Percentiles rank a stretch among this genome's conserved stretches.
phyloP scores from a whole-genome alignment of 2,888 invertebrate species.

The Camptogramma bilineatum region DNA sequence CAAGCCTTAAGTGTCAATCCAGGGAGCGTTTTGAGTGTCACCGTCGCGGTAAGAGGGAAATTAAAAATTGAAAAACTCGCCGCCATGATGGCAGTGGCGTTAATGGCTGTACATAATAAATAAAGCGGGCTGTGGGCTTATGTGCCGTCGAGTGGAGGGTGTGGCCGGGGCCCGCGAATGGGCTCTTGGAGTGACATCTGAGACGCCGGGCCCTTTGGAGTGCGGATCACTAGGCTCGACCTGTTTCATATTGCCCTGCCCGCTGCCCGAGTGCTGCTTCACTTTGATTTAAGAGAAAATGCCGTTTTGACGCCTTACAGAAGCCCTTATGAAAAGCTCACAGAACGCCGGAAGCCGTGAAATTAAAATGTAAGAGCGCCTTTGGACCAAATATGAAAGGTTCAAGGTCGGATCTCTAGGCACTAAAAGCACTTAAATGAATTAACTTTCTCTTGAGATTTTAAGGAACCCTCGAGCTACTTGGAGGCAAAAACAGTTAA shows the following conservation, averaged over 20 bases:
- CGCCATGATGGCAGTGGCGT: conserved; percentile 83
- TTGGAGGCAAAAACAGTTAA: conserved; percentile 11
- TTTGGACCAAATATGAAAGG: conserved; percentile 33
- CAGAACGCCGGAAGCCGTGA: conserved; percentile 54
- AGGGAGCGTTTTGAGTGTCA: conserved; percentile 70
- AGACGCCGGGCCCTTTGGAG: conserved; percentile 82
- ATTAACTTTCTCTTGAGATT: conserved; percentile 27
- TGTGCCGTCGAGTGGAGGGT: conserved; percentile 84
- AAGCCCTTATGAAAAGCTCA: conserved; percentile 62
- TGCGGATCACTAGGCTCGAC: conserved; percentile 76
- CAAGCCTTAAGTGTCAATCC: conserved; percentile 76
- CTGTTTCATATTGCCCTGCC: conserved; percentile 83
- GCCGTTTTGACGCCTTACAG: conserved; percentile 71
- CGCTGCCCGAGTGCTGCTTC: conserved; percentile 77
- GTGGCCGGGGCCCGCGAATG: conserved; percentile 82
- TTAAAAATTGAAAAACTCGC: conserved; percentile 84
- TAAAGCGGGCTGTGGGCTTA: conserved; percentile 83
- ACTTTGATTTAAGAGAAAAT: conserved; percentile 83
- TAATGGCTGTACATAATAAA: conserved; percentile 85
- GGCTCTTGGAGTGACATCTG: conserved; percentile 83
- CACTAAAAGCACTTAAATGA: conserved; percentile 25
- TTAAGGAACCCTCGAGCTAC: conserved; percentile 17
- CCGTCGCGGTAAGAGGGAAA: conserved; percentile 75
- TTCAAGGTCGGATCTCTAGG: conserved; percentile 40
- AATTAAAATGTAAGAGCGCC: conserved; percentile 49